A percentile compares a stretch with the other conserved stretches of the same genome.
Evolutionary conservation across 2,888 invertebrate species (phyloP).

Genomic region (Thereva unica): DNA sequence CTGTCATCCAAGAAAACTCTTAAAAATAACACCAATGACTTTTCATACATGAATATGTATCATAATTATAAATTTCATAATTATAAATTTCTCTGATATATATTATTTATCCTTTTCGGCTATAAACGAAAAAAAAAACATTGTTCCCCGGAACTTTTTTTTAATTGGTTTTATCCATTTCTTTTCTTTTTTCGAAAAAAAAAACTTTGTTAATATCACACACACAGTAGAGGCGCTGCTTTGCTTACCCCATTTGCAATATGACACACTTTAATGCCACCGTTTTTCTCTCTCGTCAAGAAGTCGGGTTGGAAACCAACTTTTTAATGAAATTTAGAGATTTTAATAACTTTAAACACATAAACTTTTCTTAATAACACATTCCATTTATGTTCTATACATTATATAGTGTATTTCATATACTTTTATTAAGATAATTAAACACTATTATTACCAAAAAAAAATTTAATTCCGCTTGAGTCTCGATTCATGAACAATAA

Average conservation of each 20-base stretch:
- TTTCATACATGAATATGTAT: constrained; percentile 47
- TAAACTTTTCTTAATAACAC: constrained; percentile 3
- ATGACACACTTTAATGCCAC: constrained; percentile 61
- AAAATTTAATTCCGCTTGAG: constrained; percentile 27
- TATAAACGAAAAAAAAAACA: constrained; percentile 52
- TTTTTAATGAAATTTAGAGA: constrained; percentile 3
- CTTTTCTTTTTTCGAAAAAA: no score
- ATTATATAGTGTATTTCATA: constrained; percentile 10
- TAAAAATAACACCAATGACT: constrained; percentile 61
- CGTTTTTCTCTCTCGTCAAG: constrained; percentile 16
- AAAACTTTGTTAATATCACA: constrained; percentile 45
- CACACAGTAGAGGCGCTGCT: constrained; percentile 28
- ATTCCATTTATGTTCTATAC: constrained; percentile 16
- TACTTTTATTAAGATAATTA: constrained; percentile 2
- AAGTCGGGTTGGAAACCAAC: constrained; percentile 19
- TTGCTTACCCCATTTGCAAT: constrained; percentile 75
- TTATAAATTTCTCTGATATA: constrained; percentile 1
- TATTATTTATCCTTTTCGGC: neutral
- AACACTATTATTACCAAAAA: constrained; percentile 24
- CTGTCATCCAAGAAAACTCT: constrained; percentile 58
- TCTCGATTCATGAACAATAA: constrained; percentile 82
- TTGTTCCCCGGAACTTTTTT: constrained; percentile 41
- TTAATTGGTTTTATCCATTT: constrained; percentile 37
- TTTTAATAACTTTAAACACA: constrained; percentile 18
- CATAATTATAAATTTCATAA: constrained; percentile 14